Evolutionary conservation across 2,888 invertebrate species (phyloP).

Genomic region (Ichneumoninae sp.): DNA sequence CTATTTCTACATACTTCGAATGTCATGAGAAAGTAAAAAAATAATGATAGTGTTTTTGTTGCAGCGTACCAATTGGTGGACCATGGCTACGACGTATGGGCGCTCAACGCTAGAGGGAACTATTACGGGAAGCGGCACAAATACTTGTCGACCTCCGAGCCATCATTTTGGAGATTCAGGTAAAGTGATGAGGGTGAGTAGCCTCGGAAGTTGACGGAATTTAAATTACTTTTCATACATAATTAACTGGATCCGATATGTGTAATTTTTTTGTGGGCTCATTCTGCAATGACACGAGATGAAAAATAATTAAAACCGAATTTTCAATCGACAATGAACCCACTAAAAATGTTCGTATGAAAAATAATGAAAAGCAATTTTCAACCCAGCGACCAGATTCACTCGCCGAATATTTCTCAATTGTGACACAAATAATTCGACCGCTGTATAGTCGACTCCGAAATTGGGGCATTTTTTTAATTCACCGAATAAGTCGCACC

Average conservation of each 20-base stretch:
- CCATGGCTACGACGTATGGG: conserved; percentile 75
- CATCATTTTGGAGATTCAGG: conserved; percentile 75
- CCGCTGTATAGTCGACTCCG: too few species aligned
- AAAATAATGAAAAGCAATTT: too few species aligned
- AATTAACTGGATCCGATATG: background rate
- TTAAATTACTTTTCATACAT: background rate
- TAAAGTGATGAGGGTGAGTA: conserved; percentile 39
- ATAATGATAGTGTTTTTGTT: conserved; percentile 6
- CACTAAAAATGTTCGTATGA: too few species aligned
- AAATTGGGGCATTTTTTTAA: too few species aligned
- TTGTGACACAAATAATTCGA: too few species aligned
- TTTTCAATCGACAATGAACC: too few species aligned
- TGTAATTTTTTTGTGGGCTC: background rate
- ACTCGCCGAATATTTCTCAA: too few species aligned
- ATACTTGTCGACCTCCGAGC: conserved; percentile 63
- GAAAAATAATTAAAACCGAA: too few species aligned
- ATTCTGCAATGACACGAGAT: too few species aligned
- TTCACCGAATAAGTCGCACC: too few species aligned
- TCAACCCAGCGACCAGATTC: too few species aligned
- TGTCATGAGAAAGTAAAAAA: background rate
- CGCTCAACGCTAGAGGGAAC: conserved; percentile 73
- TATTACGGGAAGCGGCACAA: conserved; percentile 72
- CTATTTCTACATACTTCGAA: background rate
- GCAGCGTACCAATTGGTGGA: conserved; percentile 73
- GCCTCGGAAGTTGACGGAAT: background rate